phyloP scores from a whole-genome alignment of 2,113 vertebrate genomes.

The Zapus hudsonius region DNA sequence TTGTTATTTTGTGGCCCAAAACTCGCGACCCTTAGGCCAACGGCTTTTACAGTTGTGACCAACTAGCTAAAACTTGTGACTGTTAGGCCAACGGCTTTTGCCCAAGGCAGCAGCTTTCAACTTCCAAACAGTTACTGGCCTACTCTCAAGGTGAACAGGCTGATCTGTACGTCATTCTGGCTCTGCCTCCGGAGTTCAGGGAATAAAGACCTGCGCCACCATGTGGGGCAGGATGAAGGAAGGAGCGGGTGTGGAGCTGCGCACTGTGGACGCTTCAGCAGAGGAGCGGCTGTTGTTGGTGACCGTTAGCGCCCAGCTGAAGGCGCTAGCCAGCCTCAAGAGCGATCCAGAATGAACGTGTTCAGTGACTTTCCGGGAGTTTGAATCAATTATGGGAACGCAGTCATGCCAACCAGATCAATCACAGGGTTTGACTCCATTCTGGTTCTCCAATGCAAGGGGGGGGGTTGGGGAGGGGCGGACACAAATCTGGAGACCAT shows the following conservation, averaged over 20 bases:
- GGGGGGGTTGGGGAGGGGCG: no score
- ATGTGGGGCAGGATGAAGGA: no score
- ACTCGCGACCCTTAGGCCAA: neutral
- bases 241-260: no score
- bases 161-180: no score
- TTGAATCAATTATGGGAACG: constrained; percentile 38
- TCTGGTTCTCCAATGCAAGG: neutral
- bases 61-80: neutral
- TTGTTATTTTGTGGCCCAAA: neutral
- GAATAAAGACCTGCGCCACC: no score
- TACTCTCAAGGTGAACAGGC: neutral
- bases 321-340: fast-evolving
- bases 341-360: neutral
- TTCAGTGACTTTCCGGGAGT: neutral
- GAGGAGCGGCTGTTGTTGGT: no score
- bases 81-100: neutral
- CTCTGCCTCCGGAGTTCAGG: no score
- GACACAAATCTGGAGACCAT: neutral
- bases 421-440: neutral
- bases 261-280: no score
- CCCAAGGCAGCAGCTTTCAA: neutral
- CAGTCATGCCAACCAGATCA: neutral
- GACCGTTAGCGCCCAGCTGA: neutral
- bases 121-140: neutral
- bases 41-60: neutral